Base-by-base conservation (phyloP, 2,113 vertebrate genomes). In the Heloderma charlesbogerti region DNA sequence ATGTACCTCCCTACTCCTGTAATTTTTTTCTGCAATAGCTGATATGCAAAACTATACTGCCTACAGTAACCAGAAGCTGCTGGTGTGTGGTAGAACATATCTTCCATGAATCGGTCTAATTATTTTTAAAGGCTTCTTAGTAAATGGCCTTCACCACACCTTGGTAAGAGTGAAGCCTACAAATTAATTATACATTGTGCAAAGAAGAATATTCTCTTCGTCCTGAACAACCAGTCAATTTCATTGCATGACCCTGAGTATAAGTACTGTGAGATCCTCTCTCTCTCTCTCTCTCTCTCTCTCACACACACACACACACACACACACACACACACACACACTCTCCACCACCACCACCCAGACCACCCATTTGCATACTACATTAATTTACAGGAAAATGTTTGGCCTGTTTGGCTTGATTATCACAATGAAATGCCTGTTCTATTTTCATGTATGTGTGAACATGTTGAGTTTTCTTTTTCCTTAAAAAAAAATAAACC, bases 361-460 rank as follows among this genome's bases (percentile, higher is more conserved):
- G 22, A 22, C 22, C 31, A 72, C n/a, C 16, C 31, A 60, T 29
- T 63, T 77, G 48, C n/a, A 18, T 15, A 34, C 54, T 31, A 66
- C 54, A 77, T 45, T 60, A 78, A 88, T 88, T 79, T 60, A 34
- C 40, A 88, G 75, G 16, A n/a, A 80, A 34, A 20, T 45, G 1
- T n/a, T 48, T 20, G 29, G 13, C 40, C 57, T 66, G 3, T 18
- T 78, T 79, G 12, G 18, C 57, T 88, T 79, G 40, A 45, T 88
- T 48, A 34, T 67, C 13, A 22, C 29, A 13, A 31, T 6, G 75
- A 80, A 27, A 74, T 63, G 54, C 54, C 72, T 31, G 72, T 43
- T 77, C n/a, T 87, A 45, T 88, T 80, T 67, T 40, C 80, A 87
- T 85, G 48, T 83, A 93, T 86, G 88, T 95, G 93, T 94, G 84